Conservation (phyloP, 2,797 vertebrate genomes). For the Danio choprae region DNA sequence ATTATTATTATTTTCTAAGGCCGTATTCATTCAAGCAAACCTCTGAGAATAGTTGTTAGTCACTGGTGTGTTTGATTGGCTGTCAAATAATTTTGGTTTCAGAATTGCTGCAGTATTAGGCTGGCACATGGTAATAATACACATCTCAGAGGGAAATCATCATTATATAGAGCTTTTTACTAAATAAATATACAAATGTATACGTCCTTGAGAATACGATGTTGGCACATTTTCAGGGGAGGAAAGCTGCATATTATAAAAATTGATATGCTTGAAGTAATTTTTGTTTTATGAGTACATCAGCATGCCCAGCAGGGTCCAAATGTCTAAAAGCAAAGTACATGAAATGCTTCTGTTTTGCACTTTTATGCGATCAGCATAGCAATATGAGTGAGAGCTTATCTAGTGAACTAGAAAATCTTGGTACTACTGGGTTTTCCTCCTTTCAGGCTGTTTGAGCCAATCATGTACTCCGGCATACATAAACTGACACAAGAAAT, state of each 20-base stretch:
- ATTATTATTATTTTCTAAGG: too few species aligned
- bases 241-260: background rate
- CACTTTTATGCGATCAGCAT: background rate
- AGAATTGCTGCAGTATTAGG: background rate
- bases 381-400: background rate
- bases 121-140: background rate
- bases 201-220: background rate
- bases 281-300: background rate
- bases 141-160: background rate
- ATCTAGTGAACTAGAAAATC: too few species aligned
- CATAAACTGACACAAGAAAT: too few species aligned
- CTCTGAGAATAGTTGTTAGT: background rate
- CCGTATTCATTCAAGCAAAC: background rate
- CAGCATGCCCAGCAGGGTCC: background rate
- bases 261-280: background rate
- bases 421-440: too few species aligned
- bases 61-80: background rate
- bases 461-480: background rate
- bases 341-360: background rate
- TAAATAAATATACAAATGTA: background rate
- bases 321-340: background rate
- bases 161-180: background rate
- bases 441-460: too few species aligned
- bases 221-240: background rate
- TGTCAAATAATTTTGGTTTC: background rate